Evolutionary conservation across 2,113 vertebrate species (phyloP).

Genomic region (Bagarius yarrelli): DNA sequence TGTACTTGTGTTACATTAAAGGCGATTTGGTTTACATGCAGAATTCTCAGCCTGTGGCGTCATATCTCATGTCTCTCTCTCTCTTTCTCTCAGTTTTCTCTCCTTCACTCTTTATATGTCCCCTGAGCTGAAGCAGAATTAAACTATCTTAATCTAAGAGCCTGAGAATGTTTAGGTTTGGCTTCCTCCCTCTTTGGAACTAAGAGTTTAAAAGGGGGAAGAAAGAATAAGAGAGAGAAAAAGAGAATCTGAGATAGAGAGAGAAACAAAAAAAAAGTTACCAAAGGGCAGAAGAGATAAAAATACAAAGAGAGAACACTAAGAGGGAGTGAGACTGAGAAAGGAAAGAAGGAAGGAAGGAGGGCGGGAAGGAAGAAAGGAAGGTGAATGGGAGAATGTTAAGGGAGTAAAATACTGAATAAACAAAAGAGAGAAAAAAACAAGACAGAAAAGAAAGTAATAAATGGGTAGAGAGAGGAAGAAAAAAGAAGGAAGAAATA

Average conservation of each 20-base stretch:
- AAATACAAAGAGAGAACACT: constrained; percentile 15
- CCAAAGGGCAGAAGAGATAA: not conserved
- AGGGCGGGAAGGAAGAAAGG: constrained; percentile 18
- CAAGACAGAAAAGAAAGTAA: not conserved
- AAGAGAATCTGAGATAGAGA: no score
- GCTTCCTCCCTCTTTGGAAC: constrained; percentile 27
- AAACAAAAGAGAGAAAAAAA: constrained; percentile 21
- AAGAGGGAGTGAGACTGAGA: not conserved
- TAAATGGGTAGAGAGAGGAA: constrained; percentile 7
- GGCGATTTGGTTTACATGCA: not conserved
- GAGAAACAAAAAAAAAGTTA: not conserved
- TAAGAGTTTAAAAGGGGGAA: constrained; percentile 6
- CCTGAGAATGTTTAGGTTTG: constrained; percentile 68
- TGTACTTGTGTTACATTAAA: not conserved
- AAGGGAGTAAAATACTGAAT: not conserved
- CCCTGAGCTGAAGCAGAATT: constrained; percentile 51
- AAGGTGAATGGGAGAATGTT: not conserved
- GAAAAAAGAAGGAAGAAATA: constrained; percentile 15
- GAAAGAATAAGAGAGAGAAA: constrained; percentile 17
- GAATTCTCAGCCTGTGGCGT: constrained; percentile 30
- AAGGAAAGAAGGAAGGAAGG: not conserved
- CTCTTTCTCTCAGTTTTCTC: constrained; percentile 28
- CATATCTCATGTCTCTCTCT: constrained; percentile 18
- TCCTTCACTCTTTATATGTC: constrained; percentile 26
- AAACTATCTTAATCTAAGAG: constrained; percentile 51